Conservation (phyloP, 2,113 vertebrate species). For the Ondatra zibethicus region DNA sequence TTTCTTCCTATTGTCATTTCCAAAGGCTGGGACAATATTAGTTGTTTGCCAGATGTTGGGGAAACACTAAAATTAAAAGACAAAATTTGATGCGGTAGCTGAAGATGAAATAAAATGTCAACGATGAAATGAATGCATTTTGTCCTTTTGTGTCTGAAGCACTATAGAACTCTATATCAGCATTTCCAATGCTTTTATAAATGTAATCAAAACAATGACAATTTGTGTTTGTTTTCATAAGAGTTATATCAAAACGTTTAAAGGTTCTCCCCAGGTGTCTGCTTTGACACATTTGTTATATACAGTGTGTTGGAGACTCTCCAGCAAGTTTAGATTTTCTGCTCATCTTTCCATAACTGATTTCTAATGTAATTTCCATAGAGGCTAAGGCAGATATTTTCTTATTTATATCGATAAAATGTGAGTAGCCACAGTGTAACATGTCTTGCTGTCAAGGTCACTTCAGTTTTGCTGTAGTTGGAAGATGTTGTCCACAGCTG, state of each 20-base stretch:
- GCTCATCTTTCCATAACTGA: neutral
- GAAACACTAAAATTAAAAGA: neutral
- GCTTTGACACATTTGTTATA: neutral
- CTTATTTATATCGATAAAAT: neutral
- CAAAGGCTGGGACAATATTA: neutral
- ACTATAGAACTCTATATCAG: neutral
- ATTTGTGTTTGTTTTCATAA: neutral
- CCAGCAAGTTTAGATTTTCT: neutral
- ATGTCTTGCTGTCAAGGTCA: neutral
- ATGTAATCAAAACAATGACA: neutral
- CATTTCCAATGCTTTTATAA: neutral
- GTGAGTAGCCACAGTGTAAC: neutral
- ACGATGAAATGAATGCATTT: neutral
- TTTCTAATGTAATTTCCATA: neutral
- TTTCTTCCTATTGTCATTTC: neutral
- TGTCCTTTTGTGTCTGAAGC: too few relatives aligned
- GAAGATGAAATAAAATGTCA: neutral
- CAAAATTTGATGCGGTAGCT: neutral
- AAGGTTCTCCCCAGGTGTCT: neutral
- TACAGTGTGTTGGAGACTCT: neutral
- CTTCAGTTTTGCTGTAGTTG: neutral
- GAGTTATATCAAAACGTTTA: neutral
- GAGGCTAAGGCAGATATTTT: neutral
- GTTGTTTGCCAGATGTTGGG: neutral
- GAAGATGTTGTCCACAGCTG: too few relatives aligned